Evolutionary conservation across 2,888 invertebrate genomes (phyloP), one percentile per base, ranked within the genome.

Genomic region (Punctoribates punctum): DNA sequence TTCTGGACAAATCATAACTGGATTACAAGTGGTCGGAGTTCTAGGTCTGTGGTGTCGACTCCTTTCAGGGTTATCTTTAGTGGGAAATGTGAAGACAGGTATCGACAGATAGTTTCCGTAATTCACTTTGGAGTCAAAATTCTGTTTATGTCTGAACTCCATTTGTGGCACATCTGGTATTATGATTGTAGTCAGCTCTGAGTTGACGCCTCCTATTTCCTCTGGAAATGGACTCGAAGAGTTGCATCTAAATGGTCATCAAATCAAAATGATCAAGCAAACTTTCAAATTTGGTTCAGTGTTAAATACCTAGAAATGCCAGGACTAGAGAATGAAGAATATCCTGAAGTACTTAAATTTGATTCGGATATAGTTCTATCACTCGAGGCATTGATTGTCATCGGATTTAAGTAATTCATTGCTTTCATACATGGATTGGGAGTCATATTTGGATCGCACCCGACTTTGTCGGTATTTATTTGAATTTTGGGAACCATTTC

Each of bases 281-380:
- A 34, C 3, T 34, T 3, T 4, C 48, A 48, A 48, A 46, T 46
- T 46, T 46, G 8, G 46, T 46, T 46, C 8, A 48, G 15, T 48
- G 11, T 11, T 48, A 48, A 60, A 67, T n/a, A 67, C 78, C 92
- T 86, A 0, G 91, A 91, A 5, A 91, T 90, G 0, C 91, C 91
- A 0, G 92, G 92, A 83, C 91, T 91, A 0, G 92, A 91, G 90
- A 92, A 91, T 2, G 91, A 92, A 79, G 91, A 91, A 83, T 92
- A 92, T 11, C 92, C 92, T 0, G 91, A 92, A 11, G 92, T 91
- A 79, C 91, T 91, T 57, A 92, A 85, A 83, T 92, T 92, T 1
- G 91, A 91, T 84, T 92, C 91, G 0, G 92, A 92, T 17, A 91
- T 90, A 1, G 90, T 90, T 80, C 91, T 87, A 73, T 79, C 79